A percentile compares a stretch with the other conserved stretches of the same genome.
Conservation (phyloP, 2,888 invertebrate genomes). For the Chymomyza procnemis region DNA sequence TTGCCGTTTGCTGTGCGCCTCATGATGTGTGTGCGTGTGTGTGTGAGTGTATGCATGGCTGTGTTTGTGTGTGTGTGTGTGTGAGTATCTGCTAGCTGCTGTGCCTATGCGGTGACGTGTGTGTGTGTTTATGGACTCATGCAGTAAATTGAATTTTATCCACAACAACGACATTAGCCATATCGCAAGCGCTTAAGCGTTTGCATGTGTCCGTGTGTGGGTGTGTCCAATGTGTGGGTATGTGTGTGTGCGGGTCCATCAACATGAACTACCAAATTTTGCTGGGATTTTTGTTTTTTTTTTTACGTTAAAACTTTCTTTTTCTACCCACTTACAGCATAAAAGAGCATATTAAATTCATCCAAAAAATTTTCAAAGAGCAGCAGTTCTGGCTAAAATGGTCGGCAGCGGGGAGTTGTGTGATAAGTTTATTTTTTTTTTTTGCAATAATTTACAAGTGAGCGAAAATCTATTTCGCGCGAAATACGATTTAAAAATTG, state of each 20-base stretch:
- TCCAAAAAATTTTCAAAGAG: no score
- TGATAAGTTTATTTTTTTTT: no score
- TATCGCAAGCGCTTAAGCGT: background rate
- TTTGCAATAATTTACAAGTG: no score
- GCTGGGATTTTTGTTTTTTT: background rate
- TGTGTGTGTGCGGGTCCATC: background rate
- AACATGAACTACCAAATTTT: background rate
- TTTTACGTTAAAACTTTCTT: background rate
- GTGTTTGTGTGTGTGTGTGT: constrained; percentile 7
- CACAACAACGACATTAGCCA: background rate
- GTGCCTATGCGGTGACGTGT: constrained; percentile 8
- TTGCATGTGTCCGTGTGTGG: background rate
- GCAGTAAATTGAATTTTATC: constrained; percentile 70
- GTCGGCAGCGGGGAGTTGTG: no score
- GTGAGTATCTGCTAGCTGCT: constrained; percentile 9
- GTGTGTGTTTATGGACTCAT: constrained; percentile 60
- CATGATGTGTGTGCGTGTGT: constrained; percentile 21
- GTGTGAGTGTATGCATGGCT: constrained; percentile 3
- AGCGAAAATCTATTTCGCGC: no score
- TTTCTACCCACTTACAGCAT: background rate
- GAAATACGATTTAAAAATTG: no score
- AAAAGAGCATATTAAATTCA: no score
- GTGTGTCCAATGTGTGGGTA: background rate
- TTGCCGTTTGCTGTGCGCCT: constrained; percentile 25
- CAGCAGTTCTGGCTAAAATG: no score